A percentile compares a stretch with the other conserved stretches of the same genome.
These are phyloP conservation scores for Gymnocypris eckloni DNA, from an alignment of 2,797 vertebrate species.

Conservation along the genomic window DNA sequence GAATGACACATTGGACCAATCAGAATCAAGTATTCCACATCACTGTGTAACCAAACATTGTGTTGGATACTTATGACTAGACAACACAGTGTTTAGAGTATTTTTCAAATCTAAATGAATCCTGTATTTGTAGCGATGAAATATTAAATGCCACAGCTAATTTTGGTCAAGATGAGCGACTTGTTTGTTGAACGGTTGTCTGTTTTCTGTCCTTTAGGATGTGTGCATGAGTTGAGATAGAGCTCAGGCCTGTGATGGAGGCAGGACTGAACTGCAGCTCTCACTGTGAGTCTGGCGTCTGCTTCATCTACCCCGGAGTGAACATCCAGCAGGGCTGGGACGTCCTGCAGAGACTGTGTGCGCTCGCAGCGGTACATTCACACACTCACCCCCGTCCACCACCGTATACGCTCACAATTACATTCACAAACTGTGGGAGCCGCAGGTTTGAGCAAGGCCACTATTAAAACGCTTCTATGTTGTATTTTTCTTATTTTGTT, in stretches of 20 bases:
- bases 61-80: not conserved
- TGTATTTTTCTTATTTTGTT: not conserved
- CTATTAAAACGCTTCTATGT: not conserved
- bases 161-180: not conserved
- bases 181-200: not conserved
- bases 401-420: conserved; percentile 5
- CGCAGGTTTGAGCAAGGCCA: not conserved
- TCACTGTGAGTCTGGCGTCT: conserved; percentile 78
- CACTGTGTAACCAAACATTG: not conserved
- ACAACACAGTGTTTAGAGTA: not conserved
- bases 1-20: not conserved
- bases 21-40: not conserved
- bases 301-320: conserved; percentile 79
- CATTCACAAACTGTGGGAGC: conserved; percentile 1
- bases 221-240: conserved; percentile 70
- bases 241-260: conserved; percentile 81
- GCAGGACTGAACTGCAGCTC: conserved; percentile 90
- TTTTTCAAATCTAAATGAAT: not conserved
- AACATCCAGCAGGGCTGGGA: conserved; percentile 76
- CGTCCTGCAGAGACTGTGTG: conserved; percentile 85
- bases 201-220: conserved; percentile 65
- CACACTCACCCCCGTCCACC: conserved; percentile 7
- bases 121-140: not conserved
- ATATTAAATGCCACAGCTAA: not conserved
- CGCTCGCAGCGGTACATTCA: conserved; percentile 80